Evolutionary conservation across 2,797 vertebrate genomes (phyloP).

Genomic region (Chrysocyon brachyurus): DNA sequence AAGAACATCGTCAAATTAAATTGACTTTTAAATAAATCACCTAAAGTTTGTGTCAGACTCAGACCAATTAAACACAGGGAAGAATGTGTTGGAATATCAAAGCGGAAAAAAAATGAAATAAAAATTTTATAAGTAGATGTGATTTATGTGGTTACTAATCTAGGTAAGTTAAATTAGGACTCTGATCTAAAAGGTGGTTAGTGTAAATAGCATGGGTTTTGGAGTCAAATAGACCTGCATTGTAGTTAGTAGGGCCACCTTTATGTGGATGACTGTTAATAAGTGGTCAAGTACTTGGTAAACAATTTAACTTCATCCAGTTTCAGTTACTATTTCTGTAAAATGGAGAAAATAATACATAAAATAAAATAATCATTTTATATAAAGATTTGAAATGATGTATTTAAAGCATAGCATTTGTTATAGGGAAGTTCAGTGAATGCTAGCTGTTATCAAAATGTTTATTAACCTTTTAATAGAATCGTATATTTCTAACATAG

Average conservation of each 20-base stretch:
- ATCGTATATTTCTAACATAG: neutral
- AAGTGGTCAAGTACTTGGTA: neutral
- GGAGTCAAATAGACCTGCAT: neutral
- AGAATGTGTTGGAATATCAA: neutral
- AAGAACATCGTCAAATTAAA: neutral
- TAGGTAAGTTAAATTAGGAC: neutral
- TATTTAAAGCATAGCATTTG: neutral
- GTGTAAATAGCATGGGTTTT: neutral
- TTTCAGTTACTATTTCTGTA: neutral
- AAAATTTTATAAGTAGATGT: neutral
- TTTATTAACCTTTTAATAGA: neutral
- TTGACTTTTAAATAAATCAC: constrained; percentile 71
- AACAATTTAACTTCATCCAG: neutral
- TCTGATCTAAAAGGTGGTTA: neutral
- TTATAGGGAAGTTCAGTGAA: neutral
- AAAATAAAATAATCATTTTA: neutral
- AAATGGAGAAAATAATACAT: neutral
- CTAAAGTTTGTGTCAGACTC: constrained; percentile 20
- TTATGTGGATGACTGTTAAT: neutral
- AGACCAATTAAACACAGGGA: constrained; percentile 39
- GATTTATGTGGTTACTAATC: constrained; percentile 48
- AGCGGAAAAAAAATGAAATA: constrained; percentile 18
- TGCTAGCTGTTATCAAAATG: neutral
- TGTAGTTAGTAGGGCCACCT: neutral
- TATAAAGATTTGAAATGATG: neutral